A percentile compares a stretch with the other conserved stretches of the same genome.
Conservation (phyloP, 2,797 vertebrate species). For the Rhabdomys pumilio region DNA sequence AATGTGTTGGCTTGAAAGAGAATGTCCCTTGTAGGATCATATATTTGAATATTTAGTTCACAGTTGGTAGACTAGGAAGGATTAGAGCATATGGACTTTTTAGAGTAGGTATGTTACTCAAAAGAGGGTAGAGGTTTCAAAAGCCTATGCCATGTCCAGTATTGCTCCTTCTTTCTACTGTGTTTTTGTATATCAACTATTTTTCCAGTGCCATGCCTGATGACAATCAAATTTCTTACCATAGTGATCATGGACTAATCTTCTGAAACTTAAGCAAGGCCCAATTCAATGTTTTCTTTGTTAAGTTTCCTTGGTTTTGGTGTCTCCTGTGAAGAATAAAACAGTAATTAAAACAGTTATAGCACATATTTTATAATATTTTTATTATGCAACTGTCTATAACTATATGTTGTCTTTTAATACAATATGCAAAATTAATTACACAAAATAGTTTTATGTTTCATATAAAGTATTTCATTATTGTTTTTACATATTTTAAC, state of each 20-base stretch:
- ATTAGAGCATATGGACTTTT: background rate
- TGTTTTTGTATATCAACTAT: background rate
- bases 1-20: background rate
- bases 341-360: background rate
- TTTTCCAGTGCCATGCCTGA: background rate
- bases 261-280: background rate
- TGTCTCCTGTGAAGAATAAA: background rate
- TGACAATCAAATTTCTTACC: background rate
- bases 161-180: background rate
- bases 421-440: background rate
- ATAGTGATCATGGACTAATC: background rate
- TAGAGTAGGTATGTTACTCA: background rate
- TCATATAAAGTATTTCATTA: background rate
- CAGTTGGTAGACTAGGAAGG: background rate
- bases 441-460: background rate
- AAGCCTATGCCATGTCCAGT: background rate
- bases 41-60: background rate
- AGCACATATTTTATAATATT: background rate
- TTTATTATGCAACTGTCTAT: background rate
- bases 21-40: background rate
- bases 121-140: background rate
- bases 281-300: background rate
- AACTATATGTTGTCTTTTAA: background rate
- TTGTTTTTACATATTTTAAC: background rate
- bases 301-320: background rate